Conservation (phyloP, 1,140 invertebrate species). For the Varroa destructor region DNA sequence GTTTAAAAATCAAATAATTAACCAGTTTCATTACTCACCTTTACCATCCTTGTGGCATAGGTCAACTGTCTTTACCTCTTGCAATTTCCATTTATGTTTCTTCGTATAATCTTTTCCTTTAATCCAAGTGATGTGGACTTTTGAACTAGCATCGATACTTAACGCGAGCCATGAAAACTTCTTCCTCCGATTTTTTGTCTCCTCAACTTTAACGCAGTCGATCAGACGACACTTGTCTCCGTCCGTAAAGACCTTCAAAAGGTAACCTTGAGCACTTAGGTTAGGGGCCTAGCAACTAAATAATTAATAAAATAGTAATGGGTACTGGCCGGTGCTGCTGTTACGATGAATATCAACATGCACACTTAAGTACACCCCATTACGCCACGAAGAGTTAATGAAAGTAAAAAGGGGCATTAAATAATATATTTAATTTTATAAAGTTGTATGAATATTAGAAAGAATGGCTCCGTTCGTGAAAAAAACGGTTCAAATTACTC, state of each 20-base stretch:
- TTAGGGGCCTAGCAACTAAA: no score
- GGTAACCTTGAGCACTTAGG: not conserved
- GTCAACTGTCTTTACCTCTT: conserved; percentile 31
- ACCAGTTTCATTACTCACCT: not conserved
- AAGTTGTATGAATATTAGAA: no score
- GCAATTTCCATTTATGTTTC: conserved; percentile 12
- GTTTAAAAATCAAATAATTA: no score
- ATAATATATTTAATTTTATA: no score
- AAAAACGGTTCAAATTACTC: no score
- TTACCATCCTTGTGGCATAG: conserved; percentile 13
- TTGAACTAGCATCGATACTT: not conserved
- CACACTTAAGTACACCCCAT: no score
- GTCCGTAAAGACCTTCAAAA: not conserved
- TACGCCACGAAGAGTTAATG: no score
- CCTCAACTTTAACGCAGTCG: conserved; percentile 17
- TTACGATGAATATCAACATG: no score
- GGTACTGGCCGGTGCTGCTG: no score
- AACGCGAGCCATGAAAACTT: conserved; percentile 17
- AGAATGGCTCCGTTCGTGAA: no score
- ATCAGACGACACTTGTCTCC: conserved; percentile 3
- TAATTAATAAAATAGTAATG: no score
- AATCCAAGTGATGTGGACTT: conserved; percentile 2
- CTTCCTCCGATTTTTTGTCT: conserved; percentile 23
- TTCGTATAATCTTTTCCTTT: conserved; percentile 1
- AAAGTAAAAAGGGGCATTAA: no score